Evolutionary conservation across 2,797 vertebrate species (phyloP).

Genomic region (Babyrousa celebensis): DNA sequence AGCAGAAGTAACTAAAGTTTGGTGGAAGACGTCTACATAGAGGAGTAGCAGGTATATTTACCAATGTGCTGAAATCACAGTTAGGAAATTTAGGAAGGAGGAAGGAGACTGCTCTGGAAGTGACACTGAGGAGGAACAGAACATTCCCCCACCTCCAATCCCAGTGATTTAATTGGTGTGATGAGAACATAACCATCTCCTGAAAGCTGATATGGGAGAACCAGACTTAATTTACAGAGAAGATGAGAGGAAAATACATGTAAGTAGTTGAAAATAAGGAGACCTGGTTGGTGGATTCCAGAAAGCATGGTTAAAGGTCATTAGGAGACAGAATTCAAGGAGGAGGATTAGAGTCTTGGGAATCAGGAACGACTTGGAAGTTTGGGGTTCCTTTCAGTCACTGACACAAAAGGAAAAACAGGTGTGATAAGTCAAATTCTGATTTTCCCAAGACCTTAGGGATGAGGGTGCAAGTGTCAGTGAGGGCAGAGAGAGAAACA

Average conservation of each 20-base stretch:
- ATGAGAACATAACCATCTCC: slow-evolving; percentile 13
- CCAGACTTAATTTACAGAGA: not conserved
- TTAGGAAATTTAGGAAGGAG: not conserved
- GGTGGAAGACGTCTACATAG: not conserved
- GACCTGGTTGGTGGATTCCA: not conserved
- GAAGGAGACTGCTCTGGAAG: not conserved
- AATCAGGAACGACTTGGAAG: not conserved
- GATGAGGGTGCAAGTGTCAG: not conserved
- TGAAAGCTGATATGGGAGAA: not conserved
- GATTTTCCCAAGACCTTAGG: not conserved
- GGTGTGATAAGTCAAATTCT: not conserved
- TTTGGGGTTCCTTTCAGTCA: not conserved
- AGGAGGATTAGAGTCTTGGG: not conserved
- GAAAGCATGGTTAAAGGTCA: not conserved
- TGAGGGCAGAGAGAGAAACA: not conserved
- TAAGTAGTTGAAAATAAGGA: not conserved
- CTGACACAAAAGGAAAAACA: not conserved
- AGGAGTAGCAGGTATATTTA: not conserved
- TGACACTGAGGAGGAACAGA: not conserved
- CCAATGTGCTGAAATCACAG: not conserved
- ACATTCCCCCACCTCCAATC: not conserved
- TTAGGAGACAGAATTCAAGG: not conserved
- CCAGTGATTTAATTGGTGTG: not conserved
- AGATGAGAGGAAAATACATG: not conserved
- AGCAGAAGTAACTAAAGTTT: not conserved